A percentile compares a stretch with the other conserved stretches of the same genome.
Evolutionary conservation across 2,888 invertebrate species (phyloP).

Genomic region (Strigamia crassipes): DNA sequence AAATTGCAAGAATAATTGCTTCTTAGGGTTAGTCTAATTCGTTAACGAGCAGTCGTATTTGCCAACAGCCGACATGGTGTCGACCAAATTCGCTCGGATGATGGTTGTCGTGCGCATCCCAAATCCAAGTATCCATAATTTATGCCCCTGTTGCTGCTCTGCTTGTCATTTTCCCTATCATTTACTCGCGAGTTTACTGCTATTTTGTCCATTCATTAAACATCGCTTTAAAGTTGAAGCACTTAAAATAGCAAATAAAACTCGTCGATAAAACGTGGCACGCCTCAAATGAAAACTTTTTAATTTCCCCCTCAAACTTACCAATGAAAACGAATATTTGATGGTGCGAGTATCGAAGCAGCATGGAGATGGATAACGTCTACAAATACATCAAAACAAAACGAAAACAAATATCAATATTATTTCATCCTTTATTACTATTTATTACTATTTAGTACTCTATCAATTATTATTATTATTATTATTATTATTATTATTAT

Average conservation of each 20-base stretch:
- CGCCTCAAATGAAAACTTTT: slow-evolving; percentile 15
- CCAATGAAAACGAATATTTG: slow-evolving; percentile 99
- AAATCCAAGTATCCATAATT: slow-evolving; percentile 12
- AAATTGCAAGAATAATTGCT: neutral
- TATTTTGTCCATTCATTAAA: slow-evolving; percentile 33
- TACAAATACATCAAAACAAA: slow-evolving; percentile 65
- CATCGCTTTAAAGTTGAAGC: slow-evolving; percentile 34
- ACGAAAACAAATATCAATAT: slow-evolving; percentile 45
- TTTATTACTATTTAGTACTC: no score
- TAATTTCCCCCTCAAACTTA: slow-evolving; percentile 65
- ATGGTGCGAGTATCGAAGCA: slow-evolving; percentile 97
- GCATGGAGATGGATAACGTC: slow-evolving; percentile 98
- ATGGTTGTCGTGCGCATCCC: neutral
- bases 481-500: no score
- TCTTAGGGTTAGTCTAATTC: neutral
- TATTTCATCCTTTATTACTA: neutral
- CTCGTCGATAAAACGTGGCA: neutral
- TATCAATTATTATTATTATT: no score
- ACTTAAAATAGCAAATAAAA: slow-evolving; percentile 13
- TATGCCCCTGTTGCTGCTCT: neutral
- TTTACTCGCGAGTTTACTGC: slow-evolving; percentile 15
- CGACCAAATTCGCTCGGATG: neutral
- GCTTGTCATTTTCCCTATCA: slow-evolving; percentile 31
- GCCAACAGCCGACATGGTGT: neutral
- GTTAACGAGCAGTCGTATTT: neutral